Conservation (phyloP, 2,113 vertebrate genomes). For the Anarhynchus alexandrinus region DNA sequence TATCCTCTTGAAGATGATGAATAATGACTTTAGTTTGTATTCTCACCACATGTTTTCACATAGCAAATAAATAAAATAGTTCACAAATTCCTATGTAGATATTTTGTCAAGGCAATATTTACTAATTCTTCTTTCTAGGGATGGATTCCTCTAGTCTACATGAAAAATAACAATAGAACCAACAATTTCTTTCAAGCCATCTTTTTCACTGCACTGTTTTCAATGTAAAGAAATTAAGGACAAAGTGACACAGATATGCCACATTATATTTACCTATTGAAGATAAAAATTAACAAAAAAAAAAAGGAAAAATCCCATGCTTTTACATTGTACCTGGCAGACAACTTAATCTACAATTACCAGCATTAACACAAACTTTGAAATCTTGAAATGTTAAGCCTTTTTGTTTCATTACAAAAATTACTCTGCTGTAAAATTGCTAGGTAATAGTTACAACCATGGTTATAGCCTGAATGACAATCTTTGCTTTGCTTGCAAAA, state of each 20-base stretch:
- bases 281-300: neutral
- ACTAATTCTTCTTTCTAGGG: neutral
- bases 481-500: neutral
- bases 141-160: neutral
- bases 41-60: neutral
- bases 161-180: neutral
- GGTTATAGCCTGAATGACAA: neutral
- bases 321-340: neutral
- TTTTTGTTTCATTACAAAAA: neutral
- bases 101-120: neutral
- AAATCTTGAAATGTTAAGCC: neutral
- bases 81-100: neutral
- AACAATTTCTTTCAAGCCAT: neutral
- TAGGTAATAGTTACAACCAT: neutral
- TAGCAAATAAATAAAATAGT: neutral
- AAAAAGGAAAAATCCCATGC: neutral
- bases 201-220: neutral
- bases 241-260: neutral
- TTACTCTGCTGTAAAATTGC: neutral
- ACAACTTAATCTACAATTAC: neutral
- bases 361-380: neutral
- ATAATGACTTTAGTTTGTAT: neutral
- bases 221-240: neutral
- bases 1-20: neutral
- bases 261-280: neutral